Percentiles rank a stretch among this genome's conserved stretches.
These are phyloP conservation scores for Pseudocheirus occidentalis DNA, from an alignment of 2,797 vertebrate species.

Conservation along the genomic window DNA sequence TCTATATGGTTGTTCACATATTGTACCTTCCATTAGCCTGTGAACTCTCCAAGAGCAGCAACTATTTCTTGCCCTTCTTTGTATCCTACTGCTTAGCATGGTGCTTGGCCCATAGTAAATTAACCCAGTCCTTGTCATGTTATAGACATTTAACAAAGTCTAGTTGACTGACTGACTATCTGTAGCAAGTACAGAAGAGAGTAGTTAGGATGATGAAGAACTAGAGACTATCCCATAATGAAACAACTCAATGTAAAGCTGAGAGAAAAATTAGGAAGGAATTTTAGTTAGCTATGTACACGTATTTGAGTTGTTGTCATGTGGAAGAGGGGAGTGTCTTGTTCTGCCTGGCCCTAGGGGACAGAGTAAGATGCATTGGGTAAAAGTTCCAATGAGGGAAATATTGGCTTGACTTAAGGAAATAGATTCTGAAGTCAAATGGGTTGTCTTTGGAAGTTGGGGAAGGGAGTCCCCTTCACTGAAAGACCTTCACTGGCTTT, in stretches of 20 bases:
- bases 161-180: not conserved
- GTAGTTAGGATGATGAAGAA: not conserved
- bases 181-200: not conserved
- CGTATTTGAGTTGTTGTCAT: not conserved
- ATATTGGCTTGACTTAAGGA: not conserved
- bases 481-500: not conserved
- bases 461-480: not conserved
- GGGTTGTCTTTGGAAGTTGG: not conserved
- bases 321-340: not conserved
- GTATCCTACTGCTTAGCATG: not conserved
- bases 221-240: not conserved
- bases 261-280: not conserved
- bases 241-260: not conserved
- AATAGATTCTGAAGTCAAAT: not conserved
- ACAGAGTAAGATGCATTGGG: not conserved
- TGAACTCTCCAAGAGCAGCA: constrained; percentile 6
- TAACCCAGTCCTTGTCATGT: not conserved
- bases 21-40: not conserved
- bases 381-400: not conserved
- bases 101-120: not conserved
- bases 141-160: not conserved
- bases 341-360: not conserved
- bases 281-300: not conserved
- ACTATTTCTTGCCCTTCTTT: not conserved
- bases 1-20: constrained; percentile 9